Evolutionary conservation across 2,888 invertebrate species (phyloP).

Genomic region (Coleophora flavipennella): DNA sequence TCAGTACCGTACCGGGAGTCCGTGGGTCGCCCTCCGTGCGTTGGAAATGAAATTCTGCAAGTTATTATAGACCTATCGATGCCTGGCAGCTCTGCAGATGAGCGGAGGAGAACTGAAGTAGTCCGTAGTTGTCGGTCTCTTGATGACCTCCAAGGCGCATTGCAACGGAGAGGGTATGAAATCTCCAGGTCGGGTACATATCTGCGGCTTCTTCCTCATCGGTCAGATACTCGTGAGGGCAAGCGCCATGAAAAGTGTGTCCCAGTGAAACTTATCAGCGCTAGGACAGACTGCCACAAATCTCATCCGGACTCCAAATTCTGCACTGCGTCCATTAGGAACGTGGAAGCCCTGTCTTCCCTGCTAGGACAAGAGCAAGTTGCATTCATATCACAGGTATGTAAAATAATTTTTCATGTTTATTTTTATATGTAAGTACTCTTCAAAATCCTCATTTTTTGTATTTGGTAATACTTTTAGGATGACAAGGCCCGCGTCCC

Average conservation of each 20-base stretch:
- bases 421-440: no score
- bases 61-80: slow-evolving; percentile 14
- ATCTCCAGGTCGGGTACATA: slow-evolving; percentile 13
- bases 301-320: slow-evolving; percentile 16
- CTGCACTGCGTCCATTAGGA: slow-evolving; percentile 17
- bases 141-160: slow-evolving; percentile 15
- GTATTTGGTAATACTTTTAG: no score
- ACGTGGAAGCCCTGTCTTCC: slow-evolving; percentile 16
- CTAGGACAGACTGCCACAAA: slow-evolving; percentile 14
- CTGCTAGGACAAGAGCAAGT: slow-evolving; percentile 17
- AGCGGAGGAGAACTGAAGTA: slow-evolving; percentile 16
- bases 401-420: no score
- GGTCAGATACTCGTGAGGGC: slow-evolving; percentile 15
- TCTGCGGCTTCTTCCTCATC: slow-evolving; percentile 13
- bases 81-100: slow-evolving; percentile 16
- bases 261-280: slow-evolving; percentile 12
- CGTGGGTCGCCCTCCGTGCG: no score
- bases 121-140: slow-evolving; percentile 17
- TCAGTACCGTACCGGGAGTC: no score
- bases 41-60: no score
- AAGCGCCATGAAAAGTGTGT: slow-evolving; percentile 14
- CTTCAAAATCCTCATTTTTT: no score
- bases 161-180: slow-evolving; percentile 15
- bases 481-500: slow-evolving; percentile 16
- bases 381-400: no score